These are phyloP conservation scores for Protomyctophum bolini DNA, from an alignment of 2,113 vertebrate species.

Conservation along the genomic window DNA sequence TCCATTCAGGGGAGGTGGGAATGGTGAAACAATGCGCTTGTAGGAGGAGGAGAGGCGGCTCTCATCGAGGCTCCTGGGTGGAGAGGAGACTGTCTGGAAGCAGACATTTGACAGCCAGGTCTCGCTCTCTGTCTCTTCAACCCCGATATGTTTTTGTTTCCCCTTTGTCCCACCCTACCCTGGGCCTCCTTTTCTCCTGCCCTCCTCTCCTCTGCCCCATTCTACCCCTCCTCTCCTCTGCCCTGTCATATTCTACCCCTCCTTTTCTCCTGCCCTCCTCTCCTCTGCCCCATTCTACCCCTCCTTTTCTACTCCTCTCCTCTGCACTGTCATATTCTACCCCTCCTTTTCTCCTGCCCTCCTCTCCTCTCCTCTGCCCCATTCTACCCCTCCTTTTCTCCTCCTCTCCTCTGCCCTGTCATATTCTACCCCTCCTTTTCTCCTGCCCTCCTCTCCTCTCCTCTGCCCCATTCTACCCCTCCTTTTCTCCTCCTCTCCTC, in stretches of 20 bases:
- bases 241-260: no score
- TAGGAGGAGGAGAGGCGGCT: constrained; percentile 47
- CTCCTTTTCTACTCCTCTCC: no score
- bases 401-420: neutral
- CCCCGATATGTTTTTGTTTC: neutral
- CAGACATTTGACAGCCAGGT: constrained; percentile 38
- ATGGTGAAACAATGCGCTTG: constrained; percentile 60
- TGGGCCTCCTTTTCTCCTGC: neutral
- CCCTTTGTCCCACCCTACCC: neutral
- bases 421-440: no score
- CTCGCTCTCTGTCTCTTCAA: constrained; percentile 1
- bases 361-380: neutral
- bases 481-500: constrained; percentile 2
- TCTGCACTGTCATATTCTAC: neutral
- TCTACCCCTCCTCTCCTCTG: no score
- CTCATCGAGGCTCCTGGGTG: constrained; percentile 48
- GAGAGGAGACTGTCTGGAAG: constrained; percentile 40
- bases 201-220: neutral
- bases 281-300: no score
- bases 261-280: no score
- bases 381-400: neutral
- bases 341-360: neutral
- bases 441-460: no score
- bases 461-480: neutral
- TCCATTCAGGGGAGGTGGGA: constrained; percentile 69